These are phyloP conservation scores for Acyrthosiphon pisum DNA, from an alignment of 1,140 invertebrate genomes.

Conservation along the genomic window DNA sequence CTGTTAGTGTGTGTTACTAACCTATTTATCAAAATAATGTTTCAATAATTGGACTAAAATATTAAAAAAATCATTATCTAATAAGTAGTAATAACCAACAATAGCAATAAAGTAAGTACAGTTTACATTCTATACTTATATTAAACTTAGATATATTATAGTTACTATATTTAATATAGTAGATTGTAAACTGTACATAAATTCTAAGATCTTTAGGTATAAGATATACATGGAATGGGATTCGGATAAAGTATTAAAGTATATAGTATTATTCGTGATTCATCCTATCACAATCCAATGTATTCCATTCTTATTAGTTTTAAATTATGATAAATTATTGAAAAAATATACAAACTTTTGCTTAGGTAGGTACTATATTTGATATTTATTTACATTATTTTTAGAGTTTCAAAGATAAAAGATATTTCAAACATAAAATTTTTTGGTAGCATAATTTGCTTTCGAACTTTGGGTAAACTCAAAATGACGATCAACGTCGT, in stretches of 20 bases:
- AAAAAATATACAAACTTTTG: too few species aligned
- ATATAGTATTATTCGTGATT: too few species aligned
- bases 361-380: neutral
- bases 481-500: neutral
- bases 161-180: too few species aligned
- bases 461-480: neutral
- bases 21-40: slow-evolving; percentile 12
- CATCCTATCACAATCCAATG: neutral
- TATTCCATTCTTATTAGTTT: neutral
- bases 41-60: neutral
- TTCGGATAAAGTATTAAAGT: too few species aligned
- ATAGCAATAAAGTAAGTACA: neutral
- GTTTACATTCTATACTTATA: too few species aligned
- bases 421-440: neutral
- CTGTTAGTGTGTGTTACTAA: neutral
- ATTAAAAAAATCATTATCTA: neutral
- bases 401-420: neutral
- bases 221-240: neutral
- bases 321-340: neutral
- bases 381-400: neutral
- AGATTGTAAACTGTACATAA: neutral
- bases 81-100: neutral
- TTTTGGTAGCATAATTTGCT: neutral
- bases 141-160: too few species aligned
- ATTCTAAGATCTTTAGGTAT: neutral